These are phyloP conservation scores for Cremastobaeus sp. DNA, from an alignment of 2,888 invertebrate genomes.

Conservation along the genomic window DNA sequence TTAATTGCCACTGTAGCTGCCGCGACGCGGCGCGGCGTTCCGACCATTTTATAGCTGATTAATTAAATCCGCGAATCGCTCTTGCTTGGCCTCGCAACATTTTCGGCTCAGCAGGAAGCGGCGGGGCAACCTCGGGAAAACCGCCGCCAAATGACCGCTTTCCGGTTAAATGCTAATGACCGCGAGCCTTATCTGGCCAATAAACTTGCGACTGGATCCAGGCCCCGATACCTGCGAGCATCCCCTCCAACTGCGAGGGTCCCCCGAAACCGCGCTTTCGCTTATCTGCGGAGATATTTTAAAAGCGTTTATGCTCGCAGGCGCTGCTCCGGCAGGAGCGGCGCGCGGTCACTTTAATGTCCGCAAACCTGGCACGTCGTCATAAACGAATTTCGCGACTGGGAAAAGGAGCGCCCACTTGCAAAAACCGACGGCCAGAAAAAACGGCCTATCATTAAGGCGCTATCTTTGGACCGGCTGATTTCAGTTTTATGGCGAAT, in stretches of 20 bases:
- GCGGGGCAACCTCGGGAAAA: slow-evolving; percentile 36
- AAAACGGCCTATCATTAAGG: slow-evolving; percentile 67
- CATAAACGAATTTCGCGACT: slow-evolving; percentile 53
- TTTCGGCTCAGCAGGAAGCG: too few relatives aligned
- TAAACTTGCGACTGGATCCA: slow-evolving; percentile 55
- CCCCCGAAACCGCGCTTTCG: slow-evolving; percentile 39
- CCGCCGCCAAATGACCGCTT: slow-evolving; percentile 40
- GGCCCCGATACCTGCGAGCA: slow-evolving; percentile 51
- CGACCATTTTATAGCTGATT: too few relatives aligned
- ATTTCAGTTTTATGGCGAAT: slow-evolving; percentile 75
- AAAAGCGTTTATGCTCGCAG: slow-evolving; percentile 29
- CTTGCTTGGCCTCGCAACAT: too few relatives aligned
- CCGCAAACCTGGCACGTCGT: slow-evolving; percentile 39
- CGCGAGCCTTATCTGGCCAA: slow-evolving; percentile 53
- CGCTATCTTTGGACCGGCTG: slow-evolving; percentile 66
- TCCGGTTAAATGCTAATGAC: slow-evolving; percentile 47
- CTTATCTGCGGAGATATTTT: slow-evolving; percentile 51
- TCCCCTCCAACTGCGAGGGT: slow-evolving; percentile 30
- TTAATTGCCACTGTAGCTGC: too few relatives aligned
- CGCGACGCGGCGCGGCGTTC: too few relatives aligned
- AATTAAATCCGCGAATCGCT: too few relatives aligned
- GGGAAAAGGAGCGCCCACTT: slow-evolving; percentile 42
- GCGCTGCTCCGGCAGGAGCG: slow-evolving; percentile 2
- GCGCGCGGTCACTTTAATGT: slow-evolving; percentile 40
- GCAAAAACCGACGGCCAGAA: background rate